Base-by-base conservation (phyloP, 2,797 vertebrate genomes). In the Rhinichthys osculus region DNA sequence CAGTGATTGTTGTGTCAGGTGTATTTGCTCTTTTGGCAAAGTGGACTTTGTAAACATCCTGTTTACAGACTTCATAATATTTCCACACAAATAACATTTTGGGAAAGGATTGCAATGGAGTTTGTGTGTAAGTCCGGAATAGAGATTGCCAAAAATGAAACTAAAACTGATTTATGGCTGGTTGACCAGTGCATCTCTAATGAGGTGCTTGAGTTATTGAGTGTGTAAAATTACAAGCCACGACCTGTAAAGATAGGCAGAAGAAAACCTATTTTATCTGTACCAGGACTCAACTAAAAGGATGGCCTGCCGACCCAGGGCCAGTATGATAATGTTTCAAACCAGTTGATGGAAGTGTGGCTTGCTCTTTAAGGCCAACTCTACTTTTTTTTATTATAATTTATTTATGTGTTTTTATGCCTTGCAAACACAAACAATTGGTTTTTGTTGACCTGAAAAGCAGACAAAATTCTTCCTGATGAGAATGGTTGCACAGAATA, bases 181-280 rank as follows among this genome's bases (percentile, higher is more conserved):
- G 27, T 64, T 1, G 6, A 64, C 14, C 14, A 11, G 62, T 30
- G 27, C 6, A 30, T 33, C 27, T 66, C 30, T 17, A 7, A 47
- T 66, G 33, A 33, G n/a, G 35, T 79, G 54, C 47, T 54, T 71
- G 50, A 54, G 42, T 66, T 35, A 74, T 16, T 42, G 62, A 77
- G 38, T 57, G 21, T 21, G 27, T 21, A 40, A 62, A 47, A 71
- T 85, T n/a, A 47, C n/a, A 85, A 79, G 35, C 23, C 44, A 52
- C 0, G 21, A 23, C 82, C 30, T 76, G 44, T 76, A 52, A 76
- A 76, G 82, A 83, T 2, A 21, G 14, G 35, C 16, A 19, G 21
- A 57, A 47, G 27, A 50, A 73, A 47, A 47, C 7, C 54, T 42
- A 11, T 30, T 27, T 52, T 27, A 81, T 71, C 47, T 50, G 7